Percentiles rank a stretch among this genome's conserved stretches.
Conservation (phyloP, 2,797 vertebrate genomes). For the Hoplostethus atlanticus region DNA sequence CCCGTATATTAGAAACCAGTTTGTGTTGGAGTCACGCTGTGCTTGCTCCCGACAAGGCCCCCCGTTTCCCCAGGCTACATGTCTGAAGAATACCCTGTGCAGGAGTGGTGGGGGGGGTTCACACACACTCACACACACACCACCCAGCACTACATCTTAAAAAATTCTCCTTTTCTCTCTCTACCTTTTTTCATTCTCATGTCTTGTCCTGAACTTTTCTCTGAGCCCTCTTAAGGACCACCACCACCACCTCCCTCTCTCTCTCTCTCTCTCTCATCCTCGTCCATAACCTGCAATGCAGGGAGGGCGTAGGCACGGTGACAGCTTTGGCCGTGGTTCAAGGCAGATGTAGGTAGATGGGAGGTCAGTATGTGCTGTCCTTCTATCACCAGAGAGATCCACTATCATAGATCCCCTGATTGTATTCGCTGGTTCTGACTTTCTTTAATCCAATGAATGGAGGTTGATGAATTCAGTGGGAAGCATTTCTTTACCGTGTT, state of each 20-base stretch:
- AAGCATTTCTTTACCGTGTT: neutral
- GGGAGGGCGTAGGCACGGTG: neutral
- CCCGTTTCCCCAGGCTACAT: constrained; percentile 77
- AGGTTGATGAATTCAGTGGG: too few relatives aligned
- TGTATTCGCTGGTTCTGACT: too few relatives aligned
- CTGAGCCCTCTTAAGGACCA: neutral
- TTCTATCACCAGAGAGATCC: neutral
- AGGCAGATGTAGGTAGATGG: constrained; percentile 10
- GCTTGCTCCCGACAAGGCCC: constrained; percentile 73
- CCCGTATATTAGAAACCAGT: constrained; percentile 78
- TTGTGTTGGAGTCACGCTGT: constrained; percentile 80
- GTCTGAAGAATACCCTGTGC: constrained; percentile 74
- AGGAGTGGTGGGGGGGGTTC: constrained; percentile 8
- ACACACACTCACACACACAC: constrained; percentile 30
- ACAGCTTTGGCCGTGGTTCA: constrained; percentile 2
- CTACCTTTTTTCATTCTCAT: constrained; percentile 29
- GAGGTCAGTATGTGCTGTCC: neutral
- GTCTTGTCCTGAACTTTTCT: constrained; percentile 36
- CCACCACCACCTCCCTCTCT: neutral
- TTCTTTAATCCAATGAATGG: too few relatives aligned
- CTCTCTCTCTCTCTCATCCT: neutral
- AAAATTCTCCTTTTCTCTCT: constrained; percentile 49
- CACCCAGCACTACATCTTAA: constrained; percentile 61
- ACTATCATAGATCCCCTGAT: too few relatives aligned
- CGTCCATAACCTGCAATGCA: neutral